These are phyloP conservation scores for Shinisaurus crocodilurus DNA, from an alignment of 2,113 vertebrate species.

Conservation along the genomic window DNA sequence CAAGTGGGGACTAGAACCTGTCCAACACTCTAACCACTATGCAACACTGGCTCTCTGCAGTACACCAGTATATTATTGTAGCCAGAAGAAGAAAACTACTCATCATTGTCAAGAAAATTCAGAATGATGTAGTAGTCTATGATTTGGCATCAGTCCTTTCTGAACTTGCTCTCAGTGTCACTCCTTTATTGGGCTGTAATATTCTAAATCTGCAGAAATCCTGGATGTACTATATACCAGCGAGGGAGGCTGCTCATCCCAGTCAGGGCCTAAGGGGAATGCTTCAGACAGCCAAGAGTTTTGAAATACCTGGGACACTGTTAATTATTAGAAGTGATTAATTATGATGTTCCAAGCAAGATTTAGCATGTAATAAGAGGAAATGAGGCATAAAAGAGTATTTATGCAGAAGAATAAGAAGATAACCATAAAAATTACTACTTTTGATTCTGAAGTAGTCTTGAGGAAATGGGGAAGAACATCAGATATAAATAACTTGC, in stretches of 20 bases:
- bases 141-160: background rate
- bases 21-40: too few relatives aligned
- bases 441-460: background rate
- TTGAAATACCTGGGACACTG: constrained; percentile 15
- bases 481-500: background rate
- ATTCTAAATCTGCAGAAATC: background rate
- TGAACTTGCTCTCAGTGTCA: background rate
- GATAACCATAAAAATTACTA: background rate
- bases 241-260: background rate
- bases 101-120: background rate
- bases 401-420: background rate
- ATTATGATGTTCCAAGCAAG: constrained; percentile 9
- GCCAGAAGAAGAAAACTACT: background rate
- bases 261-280: background rate
- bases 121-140: background rate
- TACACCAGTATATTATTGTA: background rate
- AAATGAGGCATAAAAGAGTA: constrained; percentile 1
- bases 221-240: background rate
- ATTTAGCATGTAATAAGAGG: constrained; percentile 21
- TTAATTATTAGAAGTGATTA: constrained; percentile 13
- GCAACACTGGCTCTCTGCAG: too few relatives aligned
- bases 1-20: too few relatives aligned
- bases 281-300: background rate
- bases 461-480: background rate
- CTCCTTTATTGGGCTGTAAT: background rate